Conservation (phyloP, 1,140 invertebrate species). For the Ruditapes philippinarum region DNA sequence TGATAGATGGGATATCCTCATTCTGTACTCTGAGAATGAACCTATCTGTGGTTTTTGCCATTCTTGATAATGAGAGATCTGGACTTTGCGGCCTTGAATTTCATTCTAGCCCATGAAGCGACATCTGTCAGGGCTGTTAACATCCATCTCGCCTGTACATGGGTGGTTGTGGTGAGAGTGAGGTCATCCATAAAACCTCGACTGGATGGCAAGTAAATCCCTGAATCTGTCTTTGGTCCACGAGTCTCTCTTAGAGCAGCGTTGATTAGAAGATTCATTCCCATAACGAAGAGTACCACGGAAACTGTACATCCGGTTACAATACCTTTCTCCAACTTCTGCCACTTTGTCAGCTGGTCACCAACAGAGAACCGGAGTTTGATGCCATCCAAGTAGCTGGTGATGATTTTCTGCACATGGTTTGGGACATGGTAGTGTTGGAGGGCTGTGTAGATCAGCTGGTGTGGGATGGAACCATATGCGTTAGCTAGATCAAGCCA, state of each 20-base stretch:
- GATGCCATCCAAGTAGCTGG: conserved; percentile 8
- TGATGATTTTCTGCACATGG: conserved; percentile 30
- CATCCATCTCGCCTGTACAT: conserved; percentile 49
- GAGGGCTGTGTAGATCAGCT: conserved; percentile 48
- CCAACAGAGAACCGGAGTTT: conserved; percentile 17
- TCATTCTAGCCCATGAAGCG: conserved; percentile 14
- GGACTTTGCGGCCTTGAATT: conserved; percentile 25
- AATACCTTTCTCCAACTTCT: conserved; percentile 56
- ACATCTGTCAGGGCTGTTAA: conserved; percentile 39
- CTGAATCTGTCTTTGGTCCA: conserved; percentile 9
- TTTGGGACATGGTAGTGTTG: conserved; percentile 24
- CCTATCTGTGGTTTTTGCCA: not conserved
- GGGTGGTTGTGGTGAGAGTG: conserved; percentile 20
- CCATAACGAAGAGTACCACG: conserved; percentile 44
- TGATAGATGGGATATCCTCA: conserved; percentile 33
- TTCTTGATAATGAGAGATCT: conserved; percentile 29
- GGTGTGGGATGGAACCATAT: conserved; percentile 9
- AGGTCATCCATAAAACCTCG: conserved; percentile 44
- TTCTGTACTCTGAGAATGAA: conserved; percentile 9
- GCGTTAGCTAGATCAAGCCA: conserved; percentile 64
- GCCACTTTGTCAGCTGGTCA: conserved; percentile 36
- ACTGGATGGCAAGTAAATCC: conserved; percentile 42
- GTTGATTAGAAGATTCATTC: conserved; percentile 54
- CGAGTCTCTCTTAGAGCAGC: not conserved
- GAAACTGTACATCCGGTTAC: conserved; percentile 58